phyloP scores from a whole-genome alignment of 2,888 invertebrate species.

The Polietes domitor region DNA sequence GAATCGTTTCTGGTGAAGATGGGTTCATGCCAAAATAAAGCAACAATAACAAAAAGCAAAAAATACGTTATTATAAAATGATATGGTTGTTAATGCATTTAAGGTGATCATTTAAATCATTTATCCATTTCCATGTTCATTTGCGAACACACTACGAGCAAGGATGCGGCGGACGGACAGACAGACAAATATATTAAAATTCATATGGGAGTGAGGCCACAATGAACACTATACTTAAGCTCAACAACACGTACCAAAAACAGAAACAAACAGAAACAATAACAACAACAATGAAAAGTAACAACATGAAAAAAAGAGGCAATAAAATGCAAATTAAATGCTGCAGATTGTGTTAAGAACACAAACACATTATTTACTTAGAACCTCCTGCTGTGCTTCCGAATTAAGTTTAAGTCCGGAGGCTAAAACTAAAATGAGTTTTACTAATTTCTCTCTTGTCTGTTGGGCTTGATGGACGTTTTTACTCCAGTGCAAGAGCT shows the following conservation, averaged over 20 bases:
- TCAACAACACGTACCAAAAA: conserved; percentile 63
- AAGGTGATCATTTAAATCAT: conserved; percentile 66
- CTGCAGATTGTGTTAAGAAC: conserved; percentile 75
- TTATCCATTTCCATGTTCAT: conserved; percentile 62
- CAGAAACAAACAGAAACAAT: no score
- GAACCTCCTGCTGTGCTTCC: conserved; percentile 87
- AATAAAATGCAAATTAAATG: conserved; percentile 80
- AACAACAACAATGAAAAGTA: neutral
- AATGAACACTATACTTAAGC: conserved; percentile 41
- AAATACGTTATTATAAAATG: conserved; percentile 66
- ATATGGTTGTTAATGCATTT: conserved; percentile 66
- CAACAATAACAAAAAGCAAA: conserved; percentile 9
- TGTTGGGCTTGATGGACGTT: conserved; percentile 72
- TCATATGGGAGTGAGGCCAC: conserved; percentile 36
- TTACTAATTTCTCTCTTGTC: conserved; percentile 80
- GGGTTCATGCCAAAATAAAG: neutral
- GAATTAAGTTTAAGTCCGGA: conserved; percentile 88
- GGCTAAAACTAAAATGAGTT: conserved; percentile 84
- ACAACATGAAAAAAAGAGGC: conserved; percentile 65
- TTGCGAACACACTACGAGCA: conserved; percentile 39
- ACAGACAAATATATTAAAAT: conserved; percentile 54
- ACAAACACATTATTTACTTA: conserved; percentile 80
- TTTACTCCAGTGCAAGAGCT: conserved; percentile 41
- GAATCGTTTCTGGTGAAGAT: conserved; percentile 13
- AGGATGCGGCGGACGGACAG: neutral